These are phyloP conservation scores for Drosophila gaucha DNA, from an alignment of 2,888 invertebrate species.

Conservation along the genomic window DNA sequence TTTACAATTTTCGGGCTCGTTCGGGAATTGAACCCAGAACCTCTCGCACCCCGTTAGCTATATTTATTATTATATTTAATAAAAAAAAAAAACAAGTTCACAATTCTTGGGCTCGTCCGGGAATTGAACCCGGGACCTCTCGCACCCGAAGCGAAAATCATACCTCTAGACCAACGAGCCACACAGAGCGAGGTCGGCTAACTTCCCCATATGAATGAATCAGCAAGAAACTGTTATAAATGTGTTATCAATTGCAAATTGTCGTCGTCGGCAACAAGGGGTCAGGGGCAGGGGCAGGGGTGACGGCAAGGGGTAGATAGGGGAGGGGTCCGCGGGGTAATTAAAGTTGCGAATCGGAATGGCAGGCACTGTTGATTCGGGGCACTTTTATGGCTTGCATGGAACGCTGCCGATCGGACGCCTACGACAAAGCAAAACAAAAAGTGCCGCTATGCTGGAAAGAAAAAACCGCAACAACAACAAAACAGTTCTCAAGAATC, in stretches of 20 bases:
- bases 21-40: too few relatives aligned
- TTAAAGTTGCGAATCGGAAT: constrained; percentile 25
- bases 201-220: background rate
- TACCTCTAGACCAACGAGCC: constrained; percentile 82
- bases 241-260: background rate
- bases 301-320: background rate
- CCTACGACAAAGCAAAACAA: constrained; percentile 51
- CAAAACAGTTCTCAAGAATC: constrained; percentile 42
- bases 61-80: too few relatives aligned
- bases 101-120: constrained; percentile 73
- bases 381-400: constrained; percentile 34
- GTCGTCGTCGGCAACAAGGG: too few relatives aligned
- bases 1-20: too few relatives aligned
- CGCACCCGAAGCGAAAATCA: constrained; percentile 82
- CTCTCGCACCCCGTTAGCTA: too few relatives aligned
- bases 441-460: constrained; percentile 44
- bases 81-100: background rate
- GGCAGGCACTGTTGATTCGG: constrained; percentile 14
- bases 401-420: constrained; percentile 37
- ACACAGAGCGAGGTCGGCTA: accelerated
- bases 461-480: constrained; percentile 28
- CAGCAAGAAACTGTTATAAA: background rate
- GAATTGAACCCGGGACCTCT: constrained; percentile 82
- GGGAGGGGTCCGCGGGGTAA: background rate
- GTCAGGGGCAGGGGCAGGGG: background rate